Conservation (phyloP, 1,140 invertebrate genomes). For the Cyclina sinensis region DNA sequence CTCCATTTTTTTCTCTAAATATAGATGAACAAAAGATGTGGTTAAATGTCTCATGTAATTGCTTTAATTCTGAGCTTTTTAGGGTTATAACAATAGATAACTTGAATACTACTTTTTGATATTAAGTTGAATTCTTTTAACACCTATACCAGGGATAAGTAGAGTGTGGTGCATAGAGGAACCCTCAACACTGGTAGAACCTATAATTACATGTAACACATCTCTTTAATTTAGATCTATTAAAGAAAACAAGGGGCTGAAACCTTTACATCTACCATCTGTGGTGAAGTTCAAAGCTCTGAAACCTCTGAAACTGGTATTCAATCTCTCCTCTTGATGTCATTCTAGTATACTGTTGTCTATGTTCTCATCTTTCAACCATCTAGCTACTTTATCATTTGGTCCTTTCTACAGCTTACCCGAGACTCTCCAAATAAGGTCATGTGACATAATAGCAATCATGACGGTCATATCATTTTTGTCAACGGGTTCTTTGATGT, state of each 20-base stretch:
- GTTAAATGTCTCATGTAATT: too few species aligned
- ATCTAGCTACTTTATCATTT: background rate
- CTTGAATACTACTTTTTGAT: too few species aligned
- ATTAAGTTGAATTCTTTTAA: too few species aligned
- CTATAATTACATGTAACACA: background rate
- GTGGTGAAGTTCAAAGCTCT: background rate
- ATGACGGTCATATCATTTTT: constrained; percentile 15
- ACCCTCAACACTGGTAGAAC: background rate
- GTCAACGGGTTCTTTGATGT: constrained; percentile 47
- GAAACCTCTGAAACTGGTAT: background rate
- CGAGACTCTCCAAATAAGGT: background rate
- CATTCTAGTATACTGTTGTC: background rate
- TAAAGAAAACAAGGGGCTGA: background rate
- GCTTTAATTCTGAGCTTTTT: too few species aligned
- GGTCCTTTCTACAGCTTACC: background rate
- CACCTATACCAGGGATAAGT: too few species aligned
- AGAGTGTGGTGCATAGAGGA: too few species aligned
- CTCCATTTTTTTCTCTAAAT: too few species aligned
- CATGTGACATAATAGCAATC: constrained; percentile 6
- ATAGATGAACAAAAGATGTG: too few species aligned
- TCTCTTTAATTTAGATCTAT: background rate
- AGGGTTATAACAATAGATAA: too few species aligned
- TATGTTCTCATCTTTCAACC: background rate
- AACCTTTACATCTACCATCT: background rate
- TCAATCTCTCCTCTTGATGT: background rate